Evolutionary conservation across 1,140 invertebrate genomes (phyloP), one percentile per base, ranked within the genome.

Genomic region (Dendroctonus ponderosae): DNA sequence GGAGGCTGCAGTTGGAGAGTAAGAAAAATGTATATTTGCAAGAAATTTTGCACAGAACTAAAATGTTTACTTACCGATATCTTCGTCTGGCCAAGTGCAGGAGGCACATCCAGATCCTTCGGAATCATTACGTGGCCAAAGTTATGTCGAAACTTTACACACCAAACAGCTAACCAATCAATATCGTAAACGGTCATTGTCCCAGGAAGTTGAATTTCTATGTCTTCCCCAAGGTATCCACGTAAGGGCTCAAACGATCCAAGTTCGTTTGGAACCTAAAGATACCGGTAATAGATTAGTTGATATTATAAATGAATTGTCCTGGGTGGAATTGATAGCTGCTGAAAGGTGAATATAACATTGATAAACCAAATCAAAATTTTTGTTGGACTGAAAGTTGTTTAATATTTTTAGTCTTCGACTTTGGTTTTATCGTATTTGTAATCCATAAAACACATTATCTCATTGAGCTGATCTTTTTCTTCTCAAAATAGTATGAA

Each of bases 101-200:
- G 93, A 0, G 94, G 94, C 3, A 97, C 91, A 72, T 95, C 91
- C 62, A 96, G 77, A 72, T 93, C 90, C 75, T 91, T 89, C 0
- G 94, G 93, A 61, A 97, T 92, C 68, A 87, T 82, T 2, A 96
- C 92, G 70, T 95, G 91, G 0, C 94, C 94, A 73, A 95, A 96
- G 81, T 96, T 96, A 71, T 95, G 91, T 40, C 87, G 82, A 76
- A 91, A 92, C 76, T 89, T 82, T 7, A 93, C 87, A 75, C 91
- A 93, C 91, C 92, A 97, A 0, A 96, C 87, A 0, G 90, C 84
- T n/a, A 96, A 80, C 92, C 92, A 96, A 76, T 96, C 91, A 57
- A 97, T 93, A 77, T 96, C 91, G 77, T 93, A 91, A 5, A 94
- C 90, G 0, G 93, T 95, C 68, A 94, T 76, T 68, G 90, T 89